A percentile compares a stretch with the other conserved stretches of the same genome.
These are phyloP conservation scores for Gastracanthus pulcherrimus DNA, from an alignment of 2,888 invertebrate species.

Conservation along the genomic window DNA sequence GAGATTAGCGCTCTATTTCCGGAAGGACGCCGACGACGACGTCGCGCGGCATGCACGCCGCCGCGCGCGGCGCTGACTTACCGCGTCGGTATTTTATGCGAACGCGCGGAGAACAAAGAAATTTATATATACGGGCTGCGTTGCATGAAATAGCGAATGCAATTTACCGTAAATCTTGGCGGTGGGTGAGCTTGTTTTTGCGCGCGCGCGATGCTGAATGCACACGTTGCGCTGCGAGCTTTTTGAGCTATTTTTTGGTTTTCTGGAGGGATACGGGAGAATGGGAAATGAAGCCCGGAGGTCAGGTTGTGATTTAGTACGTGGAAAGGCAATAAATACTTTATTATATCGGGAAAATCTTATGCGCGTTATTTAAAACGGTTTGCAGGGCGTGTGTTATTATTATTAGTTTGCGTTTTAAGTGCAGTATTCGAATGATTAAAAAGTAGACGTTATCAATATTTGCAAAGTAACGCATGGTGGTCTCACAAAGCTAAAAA, in stretches of 20 bases:
- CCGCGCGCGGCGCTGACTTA: background rate
- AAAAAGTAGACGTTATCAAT: no score
- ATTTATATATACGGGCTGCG: constrained; percentile 21
- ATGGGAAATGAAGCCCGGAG: background rate
- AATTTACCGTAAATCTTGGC: constrained; percentile 49
- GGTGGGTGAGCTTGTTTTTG: background rate
- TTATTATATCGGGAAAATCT: no score
- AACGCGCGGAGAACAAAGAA: constrained; percentile 21
- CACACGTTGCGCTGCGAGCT: no score
- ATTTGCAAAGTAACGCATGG: no score
- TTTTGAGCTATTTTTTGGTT: background rate
- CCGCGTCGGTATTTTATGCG: constrained; percentile 13
- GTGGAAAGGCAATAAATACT: background rate
- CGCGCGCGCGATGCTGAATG: background rate
- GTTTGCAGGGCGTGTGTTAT: no score
- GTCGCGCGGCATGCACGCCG: no score
- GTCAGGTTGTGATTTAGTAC: background rate
- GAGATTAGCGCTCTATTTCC: constrained; percentile 50
- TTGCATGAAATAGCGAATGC: constrained; percentile 40
- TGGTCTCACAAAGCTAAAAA: background rate
- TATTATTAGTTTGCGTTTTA: no score
- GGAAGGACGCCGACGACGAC: constrained; percentile 2
- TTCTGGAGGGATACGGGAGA: background rate
- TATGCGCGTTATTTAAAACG: background rate
- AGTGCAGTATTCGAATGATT: no score